Base-by-base conservation (phyloP, 2,797 vertebrate genomes). In the Notolepis coatsorum region DNA sequence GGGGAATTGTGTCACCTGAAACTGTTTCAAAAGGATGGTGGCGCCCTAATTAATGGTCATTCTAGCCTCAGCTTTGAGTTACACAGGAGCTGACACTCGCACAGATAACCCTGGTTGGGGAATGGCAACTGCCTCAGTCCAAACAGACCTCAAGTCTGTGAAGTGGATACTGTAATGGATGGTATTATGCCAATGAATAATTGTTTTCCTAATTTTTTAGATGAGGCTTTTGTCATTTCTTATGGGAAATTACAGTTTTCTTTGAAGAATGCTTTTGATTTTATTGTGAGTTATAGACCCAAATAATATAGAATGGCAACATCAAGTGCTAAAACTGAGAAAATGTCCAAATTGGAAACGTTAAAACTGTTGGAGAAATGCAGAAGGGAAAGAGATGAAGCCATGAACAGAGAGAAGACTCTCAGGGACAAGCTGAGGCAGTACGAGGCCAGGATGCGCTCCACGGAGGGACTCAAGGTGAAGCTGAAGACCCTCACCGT, bases 41-140 rank as follows among this genome's bases (percentile, higher is more conserved):
- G 88, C 69, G 79, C 85, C 89, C 91, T 93, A 93, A 92, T 93
- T 94, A 94, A 90, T 91, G 92, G 93, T 93, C 88, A 94, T 94
- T 92, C 91, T 90, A 94, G 89, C 90, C 90, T 78, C 59, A 89
- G 92, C 91, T 90, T 94, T 91, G 89, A 88, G 85, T 94, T 94
- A 93, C 92, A 94, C 80, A 25, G 68, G 71, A 79, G 75, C 72
- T 75, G 71, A 68, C 79, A 81, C 80, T 81, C 81, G 65, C 80
- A 86, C 71, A 67, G 79, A 85, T 78, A 89, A 88, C 82, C 75
- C 82, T 68, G 15, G 64, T 56, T 68, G 72, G 73, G 64, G 58
- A 80, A 90, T 86, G 86, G 76, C 85, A 84, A 75, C 68, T 52
- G 75, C 80, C 60, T 82, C 83, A 77, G 80, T 83, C 56, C 49